Conservation (phyloP, 2,113 vertebrate species). For the Ondatra zibethicus region DNA sequence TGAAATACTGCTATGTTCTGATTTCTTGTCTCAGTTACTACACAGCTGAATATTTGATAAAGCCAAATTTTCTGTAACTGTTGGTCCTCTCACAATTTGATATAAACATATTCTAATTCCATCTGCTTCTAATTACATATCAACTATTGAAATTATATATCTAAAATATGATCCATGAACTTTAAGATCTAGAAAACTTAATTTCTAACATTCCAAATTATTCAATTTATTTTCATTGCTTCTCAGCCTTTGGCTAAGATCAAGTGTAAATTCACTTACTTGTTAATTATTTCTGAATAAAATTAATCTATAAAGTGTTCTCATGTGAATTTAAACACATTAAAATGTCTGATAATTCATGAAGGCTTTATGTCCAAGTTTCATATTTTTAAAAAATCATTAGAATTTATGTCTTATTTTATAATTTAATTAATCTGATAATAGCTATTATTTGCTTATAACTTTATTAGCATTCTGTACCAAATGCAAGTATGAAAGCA, state of each 20-base stretch:
- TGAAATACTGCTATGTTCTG: not conserved
- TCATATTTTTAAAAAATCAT: conserved; percentile 5
- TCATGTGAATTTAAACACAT: not conserved
- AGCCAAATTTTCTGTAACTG: not conserved
- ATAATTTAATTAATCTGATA: not conserved
- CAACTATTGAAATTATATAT: not conserved
- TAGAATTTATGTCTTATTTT: not conserved
- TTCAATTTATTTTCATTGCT: not conserved
- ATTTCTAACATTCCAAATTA: conserved; percentile 7
- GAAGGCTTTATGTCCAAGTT: not conserved
- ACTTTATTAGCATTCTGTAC: not conserved
- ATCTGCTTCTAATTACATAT: conserved; percentile 13
- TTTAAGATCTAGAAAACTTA: not conserved
- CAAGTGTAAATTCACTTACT: not conserved
- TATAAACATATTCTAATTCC: conserved; percentile 9
- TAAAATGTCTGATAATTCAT: not conserved
- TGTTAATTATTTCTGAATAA: not conserved
- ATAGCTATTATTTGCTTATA: not conserved
- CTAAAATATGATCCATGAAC: not conserved
- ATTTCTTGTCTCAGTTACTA: not conserved
- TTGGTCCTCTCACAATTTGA: not conserved
- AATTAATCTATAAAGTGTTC: conserved; percentile 30
- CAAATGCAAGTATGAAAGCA: not conserved
- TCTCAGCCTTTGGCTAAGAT: not conserved
- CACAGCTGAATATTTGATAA: conserved; percentile 21